phyloP scores from a whole-genome alignment of 2,113 vertebrate species.

The Eurystomus gularis region DNA sequence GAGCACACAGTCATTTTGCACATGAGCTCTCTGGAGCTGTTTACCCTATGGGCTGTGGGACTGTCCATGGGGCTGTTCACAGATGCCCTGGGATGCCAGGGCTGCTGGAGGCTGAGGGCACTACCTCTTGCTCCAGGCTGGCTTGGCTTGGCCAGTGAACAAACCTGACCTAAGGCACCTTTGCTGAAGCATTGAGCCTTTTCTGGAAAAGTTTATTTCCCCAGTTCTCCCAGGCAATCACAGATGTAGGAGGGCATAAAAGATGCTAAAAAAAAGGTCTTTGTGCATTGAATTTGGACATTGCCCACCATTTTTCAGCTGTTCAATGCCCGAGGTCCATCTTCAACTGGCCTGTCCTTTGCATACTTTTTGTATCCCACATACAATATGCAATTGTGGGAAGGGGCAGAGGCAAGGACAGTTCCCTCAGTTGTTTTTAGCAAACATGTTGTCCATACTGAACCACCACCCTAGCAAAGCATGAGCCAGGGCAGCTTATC shows the following conservation, averaged over 20 bases:
- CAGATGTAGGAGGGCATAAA: background rate
- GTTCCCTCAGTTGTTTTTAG: background rate
- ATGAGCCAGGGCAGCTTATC: background rate
- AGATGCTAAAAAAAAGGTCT: background rate
- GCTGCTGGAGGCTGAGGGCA: background rate
- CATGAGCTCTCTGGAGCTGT: background rate
- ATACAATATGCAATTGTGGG: no score
- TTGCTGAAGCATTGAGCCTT: background rate
- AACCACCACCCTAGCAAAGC: background rate
- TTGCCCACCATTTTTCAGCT: background rate
- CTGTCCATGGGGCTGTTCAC: no score
- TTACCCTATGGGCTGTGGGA: background rate
- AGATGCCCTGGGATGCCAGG: accelerated
- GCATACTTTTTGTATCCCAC: background rate
- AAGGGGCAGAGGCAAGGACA: background rate
- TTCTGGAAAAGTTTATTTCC: background rate
- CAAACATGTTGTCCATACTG: accelerated
- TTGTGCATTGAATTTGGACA: background rate
- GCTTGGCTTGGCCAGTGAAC: accelerated
- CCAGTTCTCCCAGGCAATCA: background rate
- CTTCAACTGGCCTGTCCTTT: background rate
- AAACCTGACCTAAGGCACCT: background rate
- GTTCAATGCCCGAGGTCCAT: background rate
- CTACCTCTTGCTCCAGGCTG: background rate
- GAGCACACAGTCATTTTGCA: accelerated